phyloP scores from a whole-genome alignment of 1,140 invertebrate species.

The Brachionus calyciflorus region DNA sequence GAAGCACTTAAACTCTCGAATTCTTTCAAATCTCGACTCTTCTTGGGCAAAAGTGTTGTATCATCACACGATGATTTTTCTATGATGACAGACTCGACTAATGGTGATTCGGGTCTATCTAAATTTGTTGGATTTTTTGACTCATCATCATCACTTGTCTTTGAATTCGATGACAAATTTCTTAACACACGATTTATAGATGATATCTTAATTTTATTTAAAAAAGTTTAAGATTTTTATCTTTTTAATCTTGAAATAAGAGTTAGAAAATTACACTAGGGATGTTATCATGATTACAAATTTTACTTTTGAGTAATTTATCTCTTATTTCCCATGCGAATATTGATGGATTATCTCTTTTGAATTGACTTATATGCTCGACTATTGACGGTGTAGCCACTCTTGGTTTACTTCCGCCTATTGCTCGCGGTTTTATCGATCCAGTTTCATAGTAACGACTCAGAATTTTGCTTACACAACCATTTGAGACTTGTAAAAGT shows the following conservation, averaged over 20 bases:
- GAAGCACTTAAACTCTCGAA: conserved; percentile 20
- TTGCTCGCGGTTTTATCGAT: conserved; percentile 42
- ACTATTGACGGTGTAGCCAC: conserved; percentile 86
- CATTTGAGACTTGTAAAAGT: conserved; percentile 83
- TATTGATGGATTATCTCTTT: conserved; percentile 87
- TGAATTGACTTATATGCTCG: conserved; percentile 84
- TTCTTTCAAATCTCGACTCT: conserved; percentile 45
- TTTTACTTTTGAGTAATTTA: conserved; percentile 82
- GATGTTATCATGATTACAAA: conserved; percentile 95
- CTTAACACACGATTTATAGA: conserved; percentile 47
- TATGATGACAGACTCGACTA: conserved; percentile 3
- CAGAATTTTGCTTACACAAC: conserved; percentile 91
- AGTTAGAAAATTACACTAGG: conserved; percentile 77
- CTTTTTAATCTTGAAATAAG: conserved; percentile 1
- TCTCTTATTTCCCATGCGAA: conserved; percentile 94
- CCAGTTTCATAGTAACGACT: conserved; percentile 63
- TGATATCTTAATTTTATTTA: conserved; percentile 44
- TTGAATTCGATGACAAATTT: conserved; percentile 28
- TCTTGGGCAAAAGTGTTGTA: neutral
- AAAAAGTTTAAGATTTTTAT: conserved; percentile 53
- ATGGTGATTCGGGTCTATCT: neutral
- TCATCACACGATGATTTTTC: neutral
- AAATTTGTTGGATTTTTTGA: neutral
- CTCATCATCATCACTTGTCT: neutral
- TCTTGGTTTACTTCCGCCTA: conserved; percentile 56